A percentile compares a stretch with the other conserved stretches of the same genome.
Evolutionary conservation across 2,888 invertebrate species (phyloP).

Genomic region (Ganaspis brasiliensis): DNA sequence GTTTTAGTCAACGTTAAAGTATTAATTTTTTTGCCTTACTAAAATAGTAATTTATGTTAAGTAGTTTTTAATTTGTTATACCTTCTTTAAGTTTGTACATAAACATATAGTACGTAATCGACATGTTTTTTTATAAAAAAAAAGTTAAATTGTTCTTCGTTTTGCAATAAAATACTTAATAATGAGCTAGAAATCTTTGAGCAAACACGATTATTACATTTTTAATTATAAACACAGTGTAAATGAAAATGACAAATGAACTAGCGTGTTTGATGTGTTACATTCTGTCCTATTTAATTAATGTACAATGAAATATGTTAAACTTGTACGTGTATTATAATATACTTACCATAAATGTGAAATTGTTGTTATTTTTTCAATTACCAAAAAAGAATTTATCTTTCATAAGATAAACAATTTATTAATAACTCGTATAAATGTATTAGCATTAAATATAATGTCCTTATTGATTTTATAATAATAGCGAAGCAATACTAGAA

Average conservation of each 20-base stretch:
- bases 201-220: slow-evolving; percentile 17
- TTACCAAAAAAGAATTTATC: too few relatives aligned
- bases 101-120: not conserved
- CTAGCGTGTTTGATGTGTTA: slow-evolving; percentile 23
- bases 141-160: not conserved
- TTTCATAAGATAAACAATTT: too few relatives aligned
- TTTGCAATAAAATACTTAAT: slow-evolving; percentile 7
- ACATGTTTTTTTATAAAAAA: slow-evolving; percentile 7
- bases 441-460: too few relatives aligned
- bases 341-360: slow-evolving; percentile 56
- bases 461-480: too few relatives aligned
- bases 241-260: slow-evolving; percentile 14
- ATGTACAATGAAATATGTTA: slow-evolving; percentile 47
- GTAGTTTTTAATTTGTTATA: slow-evolving; percentile 17
- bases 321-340: slow-evolving; percentile 64
- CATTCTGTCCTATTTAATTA: slow-evolving; percentile 46
- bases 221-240: slow-evolving; percentile 14
- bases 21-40: not conserved
- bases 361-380: not conserved
- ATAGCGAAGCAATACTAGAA: too few relatives aligned
- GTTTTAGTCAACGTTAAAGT: not conserved
- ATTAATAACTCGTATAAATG: too few relatives aligned
- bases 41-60: slow-evolving; percentile 15
- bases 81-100: not conserved
- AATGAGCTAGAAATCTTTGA: not conserved